These are phyloP conservation scores for Drosophila navojoa DNA, from an alignment of 1,140 invertebrate genomes.

Conservation along the genomic window DNA sequence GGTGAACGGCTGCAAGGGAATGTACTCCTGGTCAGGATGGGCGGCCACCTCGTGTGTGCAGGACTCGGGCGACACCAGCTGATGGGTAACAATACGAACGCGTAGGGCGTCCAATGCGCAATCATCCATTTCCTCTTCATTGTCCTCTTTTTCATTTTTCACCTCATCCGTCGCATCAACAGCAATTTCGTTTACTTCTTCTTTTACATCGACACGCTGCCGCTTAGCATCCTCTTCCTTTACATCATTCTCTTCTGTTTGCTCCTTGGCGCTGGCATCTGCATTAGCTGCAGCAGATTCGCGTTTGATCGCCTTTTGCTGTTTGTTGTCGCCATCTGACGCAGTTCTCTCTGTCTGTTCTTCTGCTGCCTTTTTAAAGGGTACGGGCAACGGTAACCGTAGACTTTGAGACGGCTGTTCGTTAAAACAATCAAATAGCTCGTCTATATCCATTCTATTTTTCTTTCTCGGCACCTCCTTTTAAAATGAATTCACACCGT, in stretches of 20 bases:
- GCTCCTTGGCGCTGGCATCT: neutral
- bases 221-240: slow-evolving; percentile 37
- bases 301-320: slow-evolving; percentile 43
- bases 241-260: neutral
- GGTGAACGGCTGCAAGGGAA: slow-evolving; percentile 87
- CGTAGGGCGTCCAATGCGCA: slow-evolving; percentile 72
- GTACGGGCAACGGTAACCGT: slow-evolving; percentile 5
- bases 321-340: slow-evolving; percentile 8
- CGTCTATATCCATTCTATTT: slow-evolving; percentile 74
- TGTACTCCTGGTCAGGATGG: slow-evolving; percentile 93
- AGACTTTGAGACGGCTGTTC: slow-evolving; percentile 51
- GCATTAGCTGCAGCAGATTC: slow-evolving; percentile 15
- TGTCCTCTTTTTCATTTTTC: slow-evolving; percentile 2
- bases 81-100: slow-evolving; percentile 92
- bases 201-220: slow-evolving; percentile 13
- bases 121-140: slow-evolving; percentile 59
- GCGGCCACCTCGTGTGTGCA: slow-evolving; percentile 97
- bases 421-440: slow-evolving; percentile 77
- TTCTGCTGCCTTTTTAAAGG: neutral
- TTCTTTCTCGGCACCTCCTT: no score
- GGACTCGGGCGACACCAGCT: slow-evolving; percentile 93
- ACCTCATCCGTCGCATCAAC: slow-evolving; percentile 5
- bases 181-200: neutral
- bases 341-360: neutral
- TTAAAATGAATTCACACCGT: slow-evolving; percentile 4